Conservation (phyloP, 2,113 vertebrate species). For the Coptodon bakossiorum region DNA sequence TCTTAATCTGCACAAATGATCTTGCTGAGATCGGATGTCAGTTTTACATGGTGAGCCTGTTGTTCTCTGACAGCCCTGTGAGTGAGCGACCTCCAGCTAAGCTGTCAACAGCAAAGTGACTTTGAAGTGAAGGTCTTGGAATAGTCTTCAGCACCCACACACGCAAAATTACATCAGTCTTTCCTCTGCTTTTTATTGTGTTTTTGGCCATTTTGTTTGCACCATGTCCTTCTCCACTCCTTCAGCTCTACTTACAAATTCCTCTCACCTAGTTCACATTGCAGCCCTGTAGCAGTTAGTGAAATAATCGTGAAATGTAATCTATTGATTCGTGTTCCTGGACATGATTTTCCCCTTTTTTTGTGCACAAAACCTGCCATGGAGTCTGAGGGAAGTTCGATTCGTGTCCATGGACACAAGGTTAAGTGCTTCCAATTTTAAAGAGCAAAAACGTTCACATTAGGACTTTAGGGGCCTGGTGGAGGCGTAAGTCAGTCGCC, state of each 20-base stretch:
- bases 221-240: background rate
- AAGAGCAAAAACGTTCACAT: background rate
- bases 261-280: background rate
- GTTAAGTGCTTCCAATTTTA: background rate
- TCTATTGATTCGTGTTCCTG: background rate
- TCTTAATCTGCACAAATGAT: conserved; percentile 47
- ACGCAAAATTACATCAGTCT: background rate
- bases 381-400: background rate
- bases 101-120: conserved; percentile 28
- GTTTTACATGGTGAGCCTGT: conserved; percentile 6
- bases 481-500: background rate
- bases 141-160: background rate
- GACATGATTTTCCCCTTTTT: background rate
- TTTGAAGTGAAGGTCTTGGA: conserved; percentile 27
- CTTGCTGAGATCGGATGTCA: conserved; percentile 40
- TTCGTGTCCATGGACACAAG: background rate
- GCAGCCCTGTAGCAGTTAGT: background rate
- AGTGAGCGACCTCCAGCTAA: conserved; percentile 37
- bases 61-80: conserved; percentile 24
- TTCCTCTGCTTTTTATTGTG: background rate
- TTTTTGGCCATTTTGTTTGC: background rate
- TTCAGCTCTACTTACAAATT: background rate
- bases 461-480: background rate
- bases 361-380: background rate
- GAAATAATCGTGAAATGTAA: background rate